Base-by-base conservation (phyloP, 2,888 invertebrate genomes). In the Vannuccia rotundouncinata region DNA sequence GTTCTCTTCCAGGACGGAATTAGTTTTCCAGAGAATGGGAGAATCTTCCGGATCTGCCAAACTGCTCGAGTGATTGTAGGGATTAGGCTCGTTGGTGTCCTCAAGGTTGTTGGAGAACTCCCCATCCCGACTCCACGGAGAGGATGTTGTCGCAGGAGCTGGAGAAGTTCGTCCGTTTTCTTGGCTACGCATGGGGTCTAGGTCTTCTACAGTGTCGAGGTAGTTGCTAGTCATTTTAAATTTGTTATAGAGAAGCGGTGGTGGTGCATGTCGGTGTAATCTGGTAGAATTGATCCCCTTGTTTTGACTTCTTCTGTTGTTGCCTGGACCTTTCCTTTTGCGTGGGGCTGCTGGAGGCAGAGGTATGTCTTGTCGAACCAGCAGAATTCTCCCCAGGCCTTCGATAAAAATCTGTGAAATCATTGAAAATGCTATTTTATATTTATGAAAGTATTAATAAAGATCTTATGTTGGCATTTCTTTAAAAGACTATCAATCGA, bases 291-390 rank as follows among this genome's bases (percentile, higher is more conserved):
- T 66, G 1, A 2, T 2, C 2, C 73, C 27, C 13, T 22, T 73
- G 2, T 25, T 22, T 5, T 13, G 25, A 22, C 10, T 5, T 5
- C 10, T 10, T 13, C 10, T 10, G 29, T 73, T 73, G 25, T 2
- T 73, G 2, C 73, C 25, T 5, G 13, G n/a, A 25, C 73, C 73
- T 5, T 5, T 5, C 10, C 13, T 10, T 13, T 31, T 29, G 29
- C 29, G 29, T 2, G 27, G 75, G 13, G 17, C 2, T 22, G 10
- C 22, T 13, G 5, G 10, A 28, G 75, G 75, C 22, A 78, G 78
- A 17, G 78, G 78, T 25, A 78, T 78, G 77, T 74, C 22, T 29
- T 78, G 78, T 29, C 78, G 78, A n/a, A 78, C 31, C n/a, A 77
- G 28, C 25, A 74, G 74, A 0, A 78, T 17, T n/a, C 78, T 76